These are phyloP conservation scores for Brachionus sp. DNA, from an alignment of 1,140 invertebrate genomes.

Conservation along the genomic window DNA sequence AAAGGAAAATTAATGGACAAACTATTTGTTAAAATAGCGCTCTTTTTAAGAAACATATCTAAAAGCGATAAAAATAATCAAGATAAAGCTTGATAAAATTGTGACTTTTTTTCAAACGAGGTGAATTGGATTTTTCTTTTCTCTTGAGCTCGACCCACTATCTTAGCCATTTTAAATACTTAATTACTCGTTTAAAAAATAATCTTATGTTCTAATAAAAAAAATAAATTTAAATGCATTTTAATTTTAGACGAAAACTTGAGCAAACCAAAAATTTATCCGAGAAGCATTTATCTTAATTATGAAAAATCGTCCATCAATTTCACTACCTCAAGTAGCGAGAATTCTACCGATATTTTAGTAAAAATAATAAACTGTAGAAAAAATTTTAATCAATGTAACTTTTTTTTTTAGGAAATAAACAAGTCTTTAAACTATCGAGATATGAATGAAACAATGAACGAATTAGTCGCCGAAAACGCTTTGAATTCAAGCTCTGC, in stretches of 20 bases:
- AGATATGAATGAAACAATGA: background rate
- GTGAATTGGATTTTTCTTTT: constrained; percentile 4
- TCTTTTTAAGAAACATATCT: background rate
- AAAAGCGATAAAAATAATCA: background rate
- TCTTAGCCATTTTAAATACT: background rate
- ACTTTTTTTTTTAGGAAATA: background rate
- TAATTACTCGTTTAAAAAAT: background rate
- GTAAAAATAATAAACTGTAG: background rate
- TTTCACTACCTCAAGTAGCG: background rate
- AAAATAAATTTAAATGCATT: background rate
- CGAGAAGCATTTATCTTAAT: constrained; percentile 10
- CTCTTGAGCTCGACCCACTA: background rate
- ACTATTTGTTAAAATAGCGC: background rate
- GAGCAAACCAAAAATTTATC: constrained; percentile 20
- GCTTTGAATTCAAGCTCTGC: background rate
- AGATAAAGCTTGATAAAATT: background rate
- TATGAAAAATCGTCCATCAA: background rate
- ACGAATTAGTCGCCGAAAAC: background rate
- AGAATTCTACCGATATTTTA: background rate
- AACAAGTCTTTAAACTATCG: background rate
- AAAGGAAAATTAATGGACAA: background rate
- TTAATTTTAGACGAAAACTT: background rate
- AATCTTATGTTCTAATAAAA: background rate
- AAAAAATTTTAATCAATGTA: background rate
- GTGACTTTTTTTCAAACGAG: background rate